phyloP scores from a whole-genome alignment of 2,797 vertebrate species.

The Cyclopterus lumpus region DNA sequence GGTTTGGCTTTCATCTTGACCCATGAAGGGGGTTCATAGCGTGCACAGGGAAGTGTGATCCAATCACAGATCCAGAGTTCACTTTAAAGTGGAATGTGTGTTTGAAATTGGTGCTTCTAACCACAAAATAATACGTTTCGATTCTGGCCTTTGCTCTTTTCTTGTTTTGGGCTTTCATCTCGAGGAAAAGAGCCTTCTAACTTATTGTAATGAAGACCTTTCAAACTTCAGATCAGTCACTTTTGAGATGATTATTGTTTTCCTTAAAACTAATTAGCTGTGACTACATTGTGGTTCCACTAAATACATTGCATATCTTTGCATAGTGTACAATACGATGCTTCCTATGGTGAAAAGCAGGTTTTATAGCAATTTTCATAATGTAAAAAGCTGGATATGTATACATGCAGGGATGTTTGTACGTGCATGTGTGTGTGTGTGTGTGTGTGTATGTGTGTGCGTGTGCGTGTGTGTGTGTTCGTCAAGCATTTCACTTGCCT shows the following conservation, averaged over 20 bases:
- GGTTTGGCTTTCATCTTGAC: background rate
- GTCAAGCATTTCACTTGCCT: slow-evolving; percentile 25
- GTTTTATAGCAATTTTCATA: slow-evolving; percentile 24
- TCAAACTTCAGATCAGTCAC: background rate
- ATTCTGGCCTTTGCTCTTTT: background rate
- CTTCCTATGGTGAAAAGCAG: background rate
- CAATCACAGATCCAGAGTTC: background rate
- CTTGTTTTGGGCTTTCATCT: background rate
- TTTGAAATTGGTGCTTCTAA: background rate
- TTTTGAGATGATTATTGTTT: background rate
- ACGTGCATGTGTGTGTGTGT: slow-evolving; percentile 17
- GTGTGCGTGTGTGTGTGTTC: slow-evolving; percentile 15
- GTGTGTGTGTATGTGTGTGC: slow-evolving; percentile 16
- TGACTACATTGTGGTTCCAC: background rate
- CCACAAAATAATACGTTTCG: background rate
- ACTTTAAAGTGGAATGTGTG: background rate
- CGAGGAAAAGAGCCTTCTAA: background rate
- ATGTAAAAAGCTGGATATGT: background rate
- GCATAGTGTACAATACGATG: background rate
- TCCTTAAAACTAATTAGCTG: background rate
- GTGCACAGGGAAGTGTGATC: background rate
- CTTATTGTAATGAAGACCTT: background rate
- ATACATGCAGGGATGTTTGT: background rate
- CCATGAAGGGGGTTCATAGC: background rate
- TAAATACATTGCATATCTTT: background rate